These are phyloP conservation scores for Pammene fasciana DNA, from an alignment of 2,888 invertebrate species.

Conservation along the genomic window DNA sequence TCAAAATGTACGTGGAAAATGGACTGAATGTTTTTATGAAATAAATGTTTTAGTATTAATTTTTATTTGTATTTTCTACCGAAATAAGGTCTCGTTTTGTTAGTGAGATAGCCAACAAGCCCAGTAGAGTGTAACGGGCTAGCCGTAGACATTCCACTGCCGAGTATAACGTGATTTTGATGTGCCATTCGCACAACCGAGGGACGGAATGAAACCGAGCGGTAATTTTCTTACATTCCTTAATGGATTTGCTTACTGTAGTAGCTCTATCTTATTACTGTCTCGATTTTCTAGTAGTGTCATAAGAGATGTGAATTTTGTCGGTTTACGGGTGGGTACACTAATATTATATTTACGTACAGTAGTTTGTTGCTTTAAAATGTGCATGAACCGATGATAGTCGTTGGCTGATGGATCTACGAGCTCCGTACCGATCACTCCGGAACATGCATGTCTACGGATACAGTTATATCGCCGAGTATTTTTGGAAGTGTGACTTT, in stretches of 20 bases:
- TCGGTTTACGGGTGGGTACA: constrained; percentile 82
- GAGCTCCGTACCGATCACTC: constrained; percentile 64
- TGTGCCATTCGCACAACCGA: constrained; percentile 75
- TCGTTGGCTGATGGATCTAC: constrained; percentile 68
- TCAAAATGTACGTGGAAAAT: constrained; percentile 63
- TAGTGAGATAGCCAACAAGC: constrained; percentile 10
- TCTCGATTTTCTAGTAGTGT: constrained; percentile 81
- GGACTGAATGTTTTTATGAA: constrained; percentile 59
- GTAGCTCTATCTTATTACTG: constrained; percentile 81
- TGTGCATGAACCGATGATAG: constrained; percentile 77
- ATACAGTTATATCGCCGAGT: constrained; percentile 67
- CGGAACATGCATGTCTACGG: constrained; percentile 71
- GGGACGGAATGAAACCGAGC: constrained; percentile 71
- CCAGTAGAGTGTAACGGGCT: constrained; percentile 11
- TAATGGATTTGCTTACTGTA: constrained; percentile 82
- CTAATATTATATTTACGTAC: constrained; percentile 82
- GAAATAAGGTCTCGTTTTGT: constrained; percentile 34
- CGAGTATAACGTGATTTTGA: constrained; percentile 68
- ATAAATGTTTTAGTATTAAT: constrained; percentile 63
- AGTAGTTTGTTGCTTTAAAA: constrained; percentile 82
- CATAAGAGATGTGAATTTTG: constrained; percentile 71
- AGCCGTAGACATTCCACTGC: constrained; percentile 53
- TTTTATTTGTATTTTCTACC: constrained; percentile 76
- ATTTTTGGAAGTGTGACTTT: constrained; percentile 78
- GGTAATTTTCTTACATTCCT: constrained; percentile 81